Conservation (phyloP, 2,797 vertebrate species). For the Buphagus erythrorhynchus region DNA sequence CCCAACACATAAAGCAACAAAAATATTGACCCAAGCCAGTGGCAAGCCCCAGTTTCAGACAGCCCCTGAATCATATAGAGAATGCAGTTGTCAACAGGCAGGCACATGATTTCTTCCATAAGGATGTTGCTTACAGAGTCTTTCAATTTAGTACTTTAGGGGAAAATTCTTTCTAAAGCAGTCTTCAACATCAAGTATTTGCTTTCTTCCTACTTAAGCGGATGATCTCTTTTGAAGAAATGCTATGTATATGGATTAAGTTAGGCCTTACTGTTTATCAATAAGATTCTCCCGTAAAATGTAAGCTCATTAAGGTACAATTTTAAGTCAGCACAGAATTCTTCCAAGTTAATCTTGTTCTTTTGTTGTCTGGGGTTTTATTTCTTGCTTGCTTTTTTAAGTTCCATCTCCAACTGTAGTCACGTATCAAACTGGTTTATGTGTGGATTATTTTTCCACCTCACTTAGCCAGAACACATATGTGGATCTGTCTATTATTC, state of each 20-base stretch:
- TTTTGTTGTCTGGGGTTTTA: background rate
- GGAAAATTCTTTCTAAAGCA: background rate
- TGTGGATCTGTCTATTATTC: background rate
- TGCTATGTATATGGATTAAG: background rate
- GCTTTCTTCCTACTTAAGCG: background rate
- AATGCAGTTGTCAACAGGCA: background rate
- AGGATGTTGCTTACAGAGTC: background rate
- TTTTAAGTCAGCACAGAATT: background rate
- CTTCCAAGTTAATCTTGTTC: background rate
- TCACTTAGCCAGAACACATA: background rate
- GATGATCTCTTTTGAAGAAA: background rate
- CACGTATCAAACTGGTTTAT: background rate
- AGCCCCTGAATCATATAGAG: background rate
- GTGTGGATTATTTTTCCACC: background rate
- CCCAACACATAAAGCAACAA: background rate
- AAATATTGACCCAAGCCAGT: background rate
- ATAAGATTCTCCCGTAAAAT: background rate
- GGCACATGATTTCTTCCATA: background rate
- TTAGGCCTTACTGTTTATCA: background rate
- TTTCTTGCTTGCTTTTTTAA: background rate
- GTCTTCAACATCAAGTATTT: background rate
- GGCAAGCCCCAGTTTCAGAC: background rate
- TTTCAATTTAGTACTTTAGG: background rate
- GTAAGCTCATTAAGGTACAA: background rate
- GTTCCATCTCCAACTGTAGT: background rate